A percentile compares a stretch with the other conserved stretches of the same genome.
Evolutionary conservation across 2,888 invertebrate species (phyloP).

Genomic region (Cremastobaeus sp.): DNA sequence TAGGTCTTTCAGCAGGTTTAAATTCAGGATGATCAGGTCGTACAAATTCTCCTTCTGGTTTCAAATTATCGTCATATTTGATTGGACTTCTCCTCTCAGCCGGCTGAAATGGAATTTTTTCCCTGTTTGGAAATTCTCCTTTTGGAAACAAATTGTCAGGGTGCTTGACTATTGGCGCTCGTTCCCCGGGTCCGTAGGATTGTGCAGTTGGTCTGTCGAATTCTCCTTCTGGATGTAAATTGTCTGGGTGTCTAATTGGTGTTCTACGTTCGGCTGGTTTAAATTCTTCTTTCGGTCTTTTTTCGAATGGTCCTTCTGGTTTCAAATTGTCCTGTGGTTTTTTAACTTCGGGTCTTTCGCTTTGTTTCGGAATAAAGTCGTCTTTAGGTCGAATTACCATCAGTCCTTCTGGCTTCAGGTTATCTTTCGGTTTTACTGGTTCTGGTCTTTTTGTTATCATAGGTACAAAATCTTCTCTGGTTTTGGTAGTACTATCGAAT

Average conservation of each 20-base stretch:
- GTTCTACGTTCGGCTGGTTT: constrained; percentile 78
- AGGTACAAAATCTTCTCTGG: constrained; percentile 46
- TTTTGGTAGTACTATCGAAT: constrained; percentile 51
- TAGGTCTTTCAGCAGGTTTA: constrained; percentile 72
- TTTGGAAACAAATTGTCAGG: constrained; percentile 78
- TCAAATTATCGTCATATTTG: constrained; percentile 34
- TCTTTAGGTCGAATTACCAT: constrained; percentile 74
- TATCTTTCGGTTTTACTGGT: constrained; percentile 77
- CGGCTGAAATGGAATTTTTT: constrained; percentile 76
- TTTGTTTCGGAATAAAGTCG: constrained; percentile 26
- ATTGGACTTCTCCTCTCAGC: constrained; percentile 75
- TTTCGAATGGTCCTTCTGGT: constrained; percentile 81
- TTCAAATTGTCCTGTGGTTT: constrained; percentile 78
- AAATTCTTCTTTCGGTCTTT: constrained; percentile 42
- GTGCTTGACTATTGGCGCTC: constrained; percentile 71
- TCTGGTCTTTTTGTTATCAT: constrained; percentile 62
- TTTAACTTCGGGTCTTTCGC: constrained; percentile 79
- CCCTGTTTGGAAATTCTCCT: constrained; percentile 78
- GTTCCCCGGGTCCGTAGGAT: constrained; percentile 76
- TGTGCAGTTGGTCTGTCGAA: constrained; percentile 79
- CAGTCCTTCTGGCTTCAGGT: constrained; percentile 72
- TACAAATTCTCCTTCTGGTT: constrained; percentile 76
- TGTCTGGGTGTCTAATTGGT: constrained; percentile 80
- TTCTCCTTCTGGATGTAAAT: constrained; percentile 81
- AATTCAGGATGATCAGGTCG: constrained; percentile 61